Conservation (phyloP, 2,113 vertebrate genomes). For the Cheilinus undulatus region DNA sequence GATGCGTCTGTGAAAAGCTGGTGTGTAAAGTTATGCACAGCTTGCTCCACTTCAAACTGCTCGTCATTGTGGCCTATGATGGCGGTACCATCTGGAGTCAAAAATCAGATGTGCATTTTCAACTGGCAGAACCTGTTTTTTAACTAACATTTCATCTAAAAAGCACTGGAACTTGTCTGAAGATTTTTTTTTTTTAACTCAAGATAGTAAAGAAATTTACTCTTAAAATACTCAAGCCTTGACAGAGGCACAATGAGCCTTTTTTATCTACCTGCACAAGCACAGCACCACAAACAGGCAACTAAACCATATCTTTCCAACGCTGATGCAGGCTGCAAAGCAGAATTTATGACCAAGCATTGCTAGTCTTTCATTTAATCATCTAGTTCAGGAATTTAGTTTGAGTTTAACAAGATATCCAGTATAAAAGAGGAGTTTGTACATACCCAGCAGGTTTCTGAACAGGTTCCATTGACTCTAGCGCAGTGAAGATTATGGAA, state of each 20-base stretch:
- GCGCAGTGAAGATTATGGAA: constrained; percentile 64
- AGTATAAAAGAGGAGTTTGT: constrained; percentile 30
- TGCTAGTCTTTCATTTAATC: constrained; percentile 21
- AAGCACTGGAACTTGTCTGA: no score
- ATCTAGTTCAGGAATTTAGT: constrained; percentile 37
- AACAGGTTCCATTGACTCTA: constrained; percentile 74
- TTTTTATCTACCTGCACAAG: no score
- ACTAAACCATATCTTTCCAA: constrained; percentile 16
- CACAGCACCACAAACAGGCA: constrained; percentile 44
- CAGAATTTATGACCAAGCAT: constrained; percentile 23
- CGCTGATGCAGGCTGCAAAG: constrained; percentile 22
- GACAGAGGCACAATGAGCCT: no score
- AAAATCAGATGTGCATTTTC: constrained; percentile 34
- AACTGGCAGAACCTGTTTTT: no score
- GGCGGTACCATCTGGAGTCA: constrained; percentile 54
- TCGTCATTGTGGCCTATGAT: constrained; percentile 36
- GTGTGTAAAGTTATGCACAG: constrained; percentile 45
- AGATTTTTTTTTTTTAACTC: no score
- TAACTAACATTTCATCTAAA: no score
- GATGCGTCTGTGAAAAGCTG: constrained; percentile 47
- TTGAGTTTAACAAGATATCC: background rate
- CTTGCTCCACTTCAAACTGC: constrained; percentile 32
- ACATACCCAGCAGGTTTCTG: constrained; percentile 68
- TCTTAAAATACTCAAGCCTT: no score
- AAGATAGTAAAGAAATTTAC: no score